Evolutionary conservation across 2,888 invertebrate species (phyloP).

Genomic region (Sarcophaga variegata): DNA sequence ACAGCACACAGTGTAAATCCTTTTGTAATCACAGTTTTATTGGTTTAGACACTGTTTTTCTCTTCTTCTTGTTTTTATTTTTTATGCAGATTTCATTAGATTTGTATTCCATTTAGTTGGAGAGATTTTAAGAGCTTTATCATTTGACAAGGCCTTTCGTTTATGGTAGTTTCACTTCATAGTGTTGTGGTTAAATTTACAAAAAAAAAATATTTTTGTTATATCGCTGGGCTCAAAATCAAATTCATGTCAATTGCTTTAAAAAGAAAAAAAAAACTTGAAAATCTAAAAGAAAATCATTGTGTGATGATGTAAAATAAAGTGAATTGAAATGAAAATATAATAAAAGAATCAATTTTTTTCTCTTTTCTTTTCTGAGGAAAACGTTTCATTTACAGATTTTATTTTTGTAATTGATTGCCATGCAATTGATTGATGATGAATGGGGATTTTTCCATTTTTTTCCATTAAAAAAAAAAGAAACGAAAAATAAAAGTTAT

Average conservation of each 20-base stretch:
- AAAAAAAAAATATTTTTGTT: background rate
- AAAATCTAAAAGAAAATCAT: conserved; percentile 5
- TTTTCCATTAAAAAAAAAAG: background rate
- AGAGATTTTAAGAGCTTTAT: background rate
- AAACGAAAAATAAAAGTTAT: conserved; percentile 9
- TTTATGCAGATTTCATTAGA: background rate
- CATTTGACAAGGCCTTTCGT: background rate
- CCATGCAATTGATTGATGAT: conserved; percentile 61
- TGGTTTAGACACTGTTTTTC: conserved; percentile 4
- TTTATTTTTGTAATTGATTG: conserved; percentile 47
- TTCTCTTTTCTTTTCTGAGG: background rate
- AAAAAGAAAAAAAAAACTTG: background rate
- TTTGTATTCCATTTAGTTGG: background rate
- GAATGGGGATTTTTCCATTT: background rate
- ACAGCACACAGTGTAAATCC: conserved; percentile 16
- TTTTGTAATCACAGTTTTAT: conserved; percentile 56
- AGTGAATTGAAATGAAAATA: conserved; percentile 10
- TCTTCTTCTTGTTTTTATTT: background rate
- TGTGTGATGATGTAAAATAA: background rate
- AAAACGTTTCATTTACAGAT: conserved; percentile 46
- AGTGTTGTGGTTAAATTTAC: conserved; percentile 13
- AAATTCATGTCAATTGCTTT: conserved; percentile 37
- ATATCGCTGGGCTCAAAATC: background rate
- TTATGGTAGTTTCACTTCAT: background rate
- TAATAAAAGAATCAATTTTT: conserved; percentile 1